Evolutionary conservation across 30 jellyfish, hydroid and myxozoan genomes (phyloP), one percentile per base, ranked within the genome.

Genomic region (Cassiopea andromeda): DNA sequence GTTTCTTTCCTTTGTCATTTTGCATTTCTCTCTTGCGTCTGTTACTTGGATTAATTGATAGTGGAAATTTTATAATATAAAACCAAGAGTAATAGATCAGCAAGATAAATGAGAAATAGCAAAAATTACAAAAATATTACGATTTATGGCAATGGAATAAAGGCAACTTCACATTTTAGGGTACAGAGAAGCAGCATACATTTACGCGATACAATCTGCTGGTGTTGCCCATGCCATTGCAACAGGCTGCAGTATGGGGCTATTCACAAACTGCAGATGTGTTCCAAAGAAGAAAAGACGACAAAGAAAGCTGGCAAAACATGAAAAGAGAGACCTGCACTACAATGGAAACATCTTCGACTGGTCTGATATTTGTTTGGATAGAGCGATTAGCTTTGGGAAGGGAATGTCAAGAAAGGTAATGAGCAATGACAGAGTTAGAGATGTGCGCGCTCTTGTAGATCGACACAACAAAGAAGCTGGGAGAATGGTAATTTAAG

Each of bases 391-490:
- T 88, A 73, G 93, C 38, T 92, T 72, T 64, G 98, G 98, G 43
- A 82, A 73, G 19, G 93, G 90, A 61, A 70, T 78, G 84, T 92
- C 98, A 17, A 69, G 94, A 57, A 73, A 86, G 46, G 89, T 92
- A 44, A 85, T 92, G 98, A 73, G 92, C 38, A 81, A 84, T 73
- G 87, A 87, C 83, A 69, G 81, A 38, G 98, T 60, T 27, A 67
- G 95, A 67, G 98, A 92, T 73, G 90, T 92, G 73, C 84, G 87
- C 19, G 94, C 84, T 7, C 50, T 79, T 2, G 90, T 92, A 58
- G 98, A 92, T 69, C 57, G 87, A 45, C 98, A 92, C 77, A 92
- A 92, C 78, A 92, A 92, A 66, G 95, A 92, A 59, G 94, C 98
- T 13, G 98, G 98, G 10, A 71, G 98, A 85, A 89, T 80, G 87